A percentile compares a stretch with the other conserved stretches of the same genome.
phyloP scores from a whole-genome alignment of 2,797 vertebrate species.

The Gorsachius magnificus region DNA sequence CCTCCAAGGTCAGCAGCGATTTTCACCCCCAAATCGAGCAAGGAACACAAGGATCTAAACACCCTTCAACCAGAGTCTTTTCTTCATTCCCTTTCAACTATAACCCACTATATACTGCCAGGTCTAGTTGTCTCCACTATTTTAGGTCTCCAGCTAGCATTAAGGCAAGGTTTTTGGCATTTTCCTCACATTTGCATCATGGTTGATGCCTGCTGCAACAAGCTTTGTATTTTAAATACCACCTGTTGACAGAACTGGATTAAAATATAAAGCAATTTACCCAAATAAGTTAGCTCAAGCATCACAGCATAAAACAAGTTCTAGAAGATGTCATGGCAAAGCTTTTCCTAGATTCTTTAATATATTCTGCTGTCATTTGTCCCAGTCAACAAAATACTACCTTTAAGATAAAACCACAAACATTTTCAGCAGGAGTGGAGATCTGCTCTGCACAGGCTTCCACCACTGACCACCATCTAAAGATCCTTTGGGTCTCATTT shows the following conservation, averaged over 20 bases:
- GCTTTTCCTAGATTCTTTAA: neutral
- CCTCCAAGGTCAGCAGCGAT: accelerated
- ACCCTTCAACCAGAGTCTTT: too few relatives aligned
- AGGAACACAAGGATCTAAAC: neutral
- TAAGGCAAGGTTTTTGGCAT: neutral
- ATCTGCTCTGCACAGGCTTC: neutral
- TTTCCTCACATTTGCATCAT: neutral
- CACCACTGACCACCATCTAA: neutral
- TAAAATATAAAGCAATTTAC: neutral
- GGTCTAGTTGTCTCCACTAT: neutral
- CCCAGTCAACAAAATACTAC: neutral
- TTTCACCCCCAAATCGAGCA: too few relatives aligned
- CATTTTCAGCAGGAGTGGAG: neutral
- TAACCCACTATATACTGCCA: neutral
- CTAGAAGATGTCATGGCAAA: neutral
- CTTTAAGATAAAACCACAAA: neutral
- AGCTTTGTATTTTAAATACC: neutral
- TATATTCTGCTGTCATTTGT: neutral
- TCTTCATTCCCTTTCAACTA: neutral
- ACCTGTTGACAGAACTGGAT: neutral
- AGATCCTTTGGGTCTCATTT: neutral
- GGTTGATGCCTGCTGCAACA: neutral
- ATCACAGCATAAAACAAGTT: neutral
- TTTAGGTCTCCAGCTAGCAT: neutral
- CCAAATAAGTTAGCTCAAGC: neutral